These are phyloP conservation scores for Lepisosteus osseus DNA, from an alignment of 2,113 vertebrate species.

Conservation along the genomic window DNA sequence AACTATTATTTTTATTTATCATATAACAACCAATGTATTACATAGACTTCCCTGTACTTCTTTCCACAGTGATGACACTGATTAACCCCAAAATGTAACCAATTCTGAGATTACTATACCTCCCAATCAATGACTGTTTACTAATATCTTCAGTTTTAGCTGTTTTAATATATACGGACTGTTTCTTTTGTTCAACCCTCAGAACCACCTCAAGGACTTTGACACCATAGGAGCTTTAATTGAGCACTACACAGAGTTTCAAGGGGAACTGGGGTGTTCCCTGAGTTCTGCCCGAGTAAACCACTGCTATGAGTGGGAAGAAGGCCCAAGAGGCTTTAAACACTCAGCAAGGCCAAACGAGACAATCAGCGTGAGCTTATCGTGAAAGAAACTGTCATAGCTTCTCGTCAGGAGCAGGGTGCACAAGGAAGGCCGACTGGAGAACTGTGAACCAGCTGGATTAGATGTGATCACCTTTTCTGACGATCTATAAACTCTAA, in stretches of 20 bases:
- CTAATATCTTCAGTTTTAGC: not conserved
- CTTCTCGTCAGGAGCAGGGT: no score
- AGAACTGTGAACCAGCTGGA: not conserved
- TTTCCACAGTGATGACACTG: no score
- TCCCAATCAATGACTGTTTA: not conserved
- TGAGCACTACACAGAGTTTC: conserved; percentile 66
- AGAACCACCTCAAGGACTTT: conserved; percentile 79
- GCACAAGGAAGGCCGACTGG: not conserved
- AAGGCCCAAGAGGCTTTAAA: conserved; percentile 24
- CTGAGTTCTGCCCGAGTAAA: conserved; percentile 75
- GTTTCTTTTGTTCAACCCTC: conserved; percentile 1
- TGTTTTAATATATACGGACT: conserved; percentile 1
- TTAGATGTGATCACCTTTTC: not conserved
- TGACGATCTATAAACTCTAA: no score
- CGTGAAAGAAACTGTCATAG: no score
- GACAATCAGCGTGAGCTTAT: conserved; percentile 17
- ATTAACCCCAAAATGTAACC: no score
- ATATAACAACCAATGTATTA: no score
- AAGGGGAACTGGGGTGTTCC: conserved; percentile 69
- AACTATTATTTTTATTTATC: no score
- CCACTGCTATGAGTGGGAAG: conserved; percentile 81
- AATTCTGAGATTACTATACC: no score
- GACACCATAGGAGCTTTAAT: conserved; percentile 75
- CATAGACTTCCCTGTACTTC: no score
- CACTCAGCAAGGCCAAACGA: conserved; percentile 19